Conservation (phyloP, 2,113 vertebrate genomes). For the Aspiorhynchus laticeps region DNA sequence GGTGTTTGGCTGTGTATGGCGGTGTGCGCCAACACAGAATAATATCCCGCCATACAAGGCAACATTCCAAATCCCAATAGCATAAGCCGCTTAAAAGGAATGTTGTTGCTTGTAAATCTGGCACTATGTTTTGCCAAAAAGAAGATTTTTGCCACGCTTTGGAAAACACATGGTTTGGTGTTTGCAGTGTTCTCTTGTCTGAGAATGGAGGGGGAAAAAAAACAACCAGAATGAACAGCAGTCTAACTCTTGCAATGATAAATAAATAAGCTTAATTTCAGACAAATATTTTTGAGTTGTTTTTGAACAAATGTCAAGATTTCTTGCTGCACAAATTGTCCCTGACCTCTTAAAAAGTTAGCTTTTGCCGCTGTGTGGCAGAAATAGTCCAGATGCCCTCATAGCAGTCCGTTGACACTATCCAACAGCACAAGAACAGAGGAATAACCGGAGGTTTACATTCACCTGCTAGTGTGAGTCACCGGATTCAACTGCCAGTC, state of each 20-base stretch:
- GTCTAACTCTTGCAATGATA: slow-evolving; percentile 1
- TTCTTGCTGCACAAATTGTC: slow-evolving; percentile 1
- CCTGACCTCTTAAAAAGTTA: neutral
- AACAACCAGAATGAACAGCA: neutral
- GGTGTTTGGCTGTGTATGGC: slow-evolving; percentile 1
- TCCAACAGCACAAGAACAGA: neutral
- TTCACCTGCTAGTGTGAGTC: slow-evolving; percentile 53
- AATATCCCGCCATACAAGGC: slow-evolving; percentile 36
- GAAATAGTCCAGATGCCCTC: slow-evolving; percentile 14
- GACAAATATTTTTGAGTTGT: slow-evolving; percentile 16
- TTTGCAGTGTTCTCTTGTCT: slow-evolving; percentile 15
- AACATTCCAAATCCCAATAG: slow-evolving; percentile 28
- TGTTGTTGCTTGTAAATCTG: slow-evolving; percentile 24
- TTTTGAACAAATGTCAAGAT: slow-evolving; percentile 23
- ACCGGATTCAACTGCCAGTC: slow-evolving; percentile 44
- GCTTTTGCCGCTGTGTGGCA: neutral
- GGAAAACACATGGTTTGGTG: slow-evolving; percentile 6
- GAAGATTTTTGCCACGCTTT: slow-evolving; percentile 16
- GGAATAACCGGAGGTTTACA: neutral
- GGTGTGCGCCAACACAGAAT: neutral
- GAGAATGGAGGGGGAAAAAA: neutral
- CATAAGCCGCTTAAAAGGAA: slow-evolving; percentile 38
- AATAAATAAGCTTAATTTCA: neutral
- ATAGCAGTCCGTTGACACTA: neutral
- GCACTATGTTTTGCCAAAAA: slow-evolving; percentile 42